phyloP scores from a whole-genome alignment of 1,140 invertebrate species.

The Arion vulgaris region DNA sequence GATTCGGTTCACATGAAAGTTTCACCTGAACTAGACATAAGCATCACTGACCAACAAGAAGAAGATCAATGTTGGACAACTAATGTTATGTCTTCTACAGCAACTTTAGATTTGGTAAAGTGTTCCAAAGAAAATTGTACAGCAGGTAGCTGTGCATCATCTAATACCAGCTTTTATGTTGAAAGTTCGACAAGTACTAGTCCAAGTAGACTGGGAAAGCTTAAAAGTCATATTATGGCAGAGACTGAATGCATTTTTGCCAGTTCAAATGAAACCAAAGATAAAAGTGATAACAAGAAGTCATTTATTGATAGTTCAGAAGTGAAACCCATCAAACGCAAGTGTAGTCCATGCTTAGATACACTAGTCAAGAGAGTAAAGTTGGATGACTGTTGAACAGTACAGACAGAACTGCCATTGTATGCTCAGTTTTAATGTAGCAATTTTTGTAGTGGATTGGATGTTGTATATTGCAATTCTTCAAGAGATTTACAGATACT shows the following conservation, averaged over 20 bases:
- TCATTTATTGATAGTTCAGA: not conserved
- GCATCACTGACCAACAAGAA: not conserved
- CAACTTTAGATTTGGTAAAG: not conserved
- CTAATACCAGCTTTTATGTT: not conserved
- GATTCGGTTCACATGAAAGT: not conserved
- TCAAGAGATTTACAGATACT: too few relatives aligned
- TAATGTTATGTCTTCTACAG: not conserved
- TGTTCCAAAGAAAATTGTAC: not conserved
- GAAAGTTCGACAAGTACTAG: not conserved
- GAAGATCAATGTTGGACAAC: not conserved
- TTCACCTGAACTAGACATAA: not conserved
- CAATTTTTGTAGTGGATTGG: too few relatives aligned
- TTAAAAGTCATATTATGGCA: not conserved
- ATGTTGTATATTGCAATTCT: too few relatives aligned
- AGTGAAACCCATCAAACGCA: not conserved
- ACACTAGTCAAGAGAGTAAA: not conserved
- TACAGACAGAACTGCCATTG: too few relatives aligned
- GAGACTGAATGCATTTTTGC: not conserved
- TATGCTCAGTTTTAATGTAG: too few relatives aligned
- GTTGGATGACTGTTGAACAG: not conserved
- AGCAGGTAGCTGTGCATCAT: not conserved
- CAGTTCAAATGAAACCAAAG: not conserved
- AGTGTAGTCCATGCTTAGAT: not conserved
- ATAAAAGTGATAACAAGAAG: not conserved
- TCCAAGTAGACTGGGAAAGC: not conserved